phyloP scores from a whole-genome alignment of 2,888 invertebrate genomes.

The Rhogogaster chlorosoma region DNA sequence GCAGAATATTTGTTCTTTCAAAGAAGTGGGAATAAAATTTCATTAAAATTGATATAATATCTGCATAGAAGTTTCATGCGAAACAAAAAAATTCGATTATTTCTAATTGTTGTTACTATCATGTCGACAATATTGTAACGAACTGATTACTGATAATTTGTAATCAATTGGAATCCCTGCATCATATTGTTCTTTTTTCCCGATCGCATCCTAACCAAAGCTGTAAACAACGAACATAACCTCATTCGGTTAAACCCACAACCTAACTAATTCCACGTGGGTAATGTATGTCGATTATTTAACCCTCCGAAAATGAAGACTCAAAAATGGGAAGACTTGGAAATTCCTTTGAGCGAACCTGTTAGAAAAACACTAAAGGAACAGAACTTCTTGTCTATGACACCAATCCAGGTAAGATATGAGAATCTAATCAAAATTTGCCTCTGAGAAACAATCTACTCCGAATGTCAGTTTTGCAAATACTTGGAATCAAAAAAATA shows the following conservation, averaged over 20 bases:
- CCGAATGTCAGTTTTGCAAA: not conserved
- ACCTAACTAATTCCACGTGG: constrained; percentile 39
- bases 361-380: constrained; percentile 78
- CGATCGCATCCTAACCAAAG: not conserved
- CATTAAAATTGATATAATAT: no score
- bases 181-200: not conserved
- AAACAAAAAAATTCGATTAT: not conserved
- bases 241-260: not conserved
- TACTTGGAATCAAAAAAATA: not conserved
- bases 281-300: not conserved
- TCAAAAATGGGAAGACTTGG: constrained; percentile 79
- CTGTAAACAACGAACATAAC: constrained; percentile 41
- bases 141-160: not conserved
- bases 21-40: not conserved
- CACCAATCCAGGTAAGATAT: constrained; percentile 80
- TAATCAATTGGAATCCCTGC: not conserved
- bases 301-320: constrained; percentile 65
- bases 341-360: constrained; percentile 76
- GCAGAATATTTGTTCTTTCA: no score
- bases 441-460: not conserved
- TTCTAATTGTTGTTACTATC: no score
- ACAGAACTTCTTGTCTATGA: constrained; percentile 81
- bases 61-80: no score
- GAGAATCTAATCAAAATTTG: not conserved
- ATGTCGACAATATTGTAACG: not conserved